Evolutionary conservation across 2,888 invertebrate species (phyloP), one percentile per base, ranked within the genome.

Genomic region (Acholoe squamosa): DNA sequence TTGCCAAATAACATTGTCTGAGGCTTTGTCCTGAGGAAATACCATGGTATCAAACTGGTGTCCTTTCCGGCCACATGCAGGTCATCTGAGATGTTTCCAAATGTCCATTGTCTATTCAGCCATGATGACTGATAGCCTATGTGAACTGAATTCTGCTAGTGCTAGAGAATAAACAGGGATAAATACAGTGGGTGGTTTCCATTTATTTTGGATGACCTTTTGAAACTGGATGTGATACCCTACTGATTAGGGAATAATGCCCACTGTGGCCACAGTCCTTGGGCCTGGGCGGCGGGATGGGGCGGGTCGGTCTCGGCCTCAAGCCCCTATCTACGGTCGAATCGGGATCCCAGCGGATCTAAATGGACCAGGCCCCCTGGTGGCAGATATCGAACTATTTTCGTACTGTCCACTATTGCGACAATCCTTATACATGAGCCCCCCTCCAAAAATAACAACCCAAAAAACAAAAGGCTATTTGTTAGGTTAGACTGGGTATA

Each of bases 381-480:
- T 71, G 71, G 71, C 71, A 71, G 71, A 71, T 71, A 71, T 28
- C 71, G 31, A 71, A 71, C 71, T 71, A 28, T 61, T 71, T 28
- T 28, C 25, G 71, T 61, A 61, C 61, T 61, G 43, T 10, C 61
- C 61, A 7, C 61, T n/a, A 61, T 61, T 10, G 5, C 43, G 71
- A n/a, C 61, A 19, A 61, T n/a, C 61, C 61, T 3, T 14, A 22
- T n/a, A 22, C 61, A 61, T n/a, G 61, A n/a, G 25, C 61, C 22
- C 14, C 61, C n/a, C n/a, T n/a, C n/a, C n/a, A n/a, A n/a, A n/a
- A n/a, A n/a, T n/a, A n/a, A n/a, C n/a, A n/a, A n/a, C n/a, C n/a
- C n/a, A n/a, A n/a, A n/a, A 61, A n/a, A 61, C 19, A 61, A 61
- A 61, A 61, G 61, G 3, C 43, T 43, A 7, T 10, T 43, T 43